Conservation (phyloP, 37 sponge, comb jelly and placozoan genomes). For the Beroe forskalii region DNA sequence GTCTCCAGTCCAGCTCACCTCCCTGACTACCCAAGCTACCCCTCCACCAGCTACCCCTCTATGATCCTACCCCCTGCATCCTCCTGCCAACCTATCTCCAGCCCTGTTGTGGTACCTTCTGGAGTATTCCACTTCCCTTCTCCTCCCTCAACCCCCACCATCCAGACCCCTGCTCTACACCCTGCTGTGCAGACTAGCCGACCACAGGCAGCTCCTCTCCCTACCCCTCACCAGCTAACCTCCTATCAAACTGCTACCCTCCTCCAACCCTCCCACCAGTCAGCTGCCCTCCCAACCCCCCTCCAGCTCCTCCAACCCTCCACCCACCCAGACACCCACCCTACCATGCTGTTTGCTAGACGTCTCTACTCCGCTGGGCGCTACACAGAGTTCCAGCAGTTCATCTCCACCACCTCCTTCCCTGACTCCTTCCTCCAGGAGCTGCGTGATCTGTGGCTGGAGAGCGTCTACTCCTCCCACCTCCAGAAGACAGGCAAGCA, state of each 20-base stretch:
- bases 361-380: neutral
- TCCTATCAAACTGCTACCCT: neutral
- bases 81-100: neutral
- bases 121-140: conserved; percentile 41
- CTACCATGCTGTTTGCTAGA: conserved; percentile 20
- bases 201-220: no score
- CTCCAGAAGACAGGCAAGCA: conserved; percentile 17
- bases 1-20: neutral
- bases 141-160: conserved; percentile 28
- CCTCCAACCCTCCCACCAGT: neutral
- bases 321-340: neutral
- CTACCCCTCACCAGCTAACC: no score
- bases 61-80: conserved; percentile 36
- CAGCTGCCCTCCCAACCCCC: neutral
- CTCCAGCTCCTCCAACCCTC: neutral
- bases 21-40: neutral
- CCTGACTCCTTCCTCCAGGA: neutral
- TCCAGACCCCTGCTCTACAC: neutral
- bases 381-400: conserved; percentile 41
- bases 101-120: neutral
- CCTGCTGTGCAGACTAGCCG: no score
- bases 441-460: conserved; percentile 54
- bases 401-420: conserved; percentile 13
- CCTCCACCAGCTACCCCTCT: neutral
- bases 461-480: conserved; percentile 46